Conservation (phyloP, 2,797 vertebrate genomes). For the Oreochromis grahami region DNA sequence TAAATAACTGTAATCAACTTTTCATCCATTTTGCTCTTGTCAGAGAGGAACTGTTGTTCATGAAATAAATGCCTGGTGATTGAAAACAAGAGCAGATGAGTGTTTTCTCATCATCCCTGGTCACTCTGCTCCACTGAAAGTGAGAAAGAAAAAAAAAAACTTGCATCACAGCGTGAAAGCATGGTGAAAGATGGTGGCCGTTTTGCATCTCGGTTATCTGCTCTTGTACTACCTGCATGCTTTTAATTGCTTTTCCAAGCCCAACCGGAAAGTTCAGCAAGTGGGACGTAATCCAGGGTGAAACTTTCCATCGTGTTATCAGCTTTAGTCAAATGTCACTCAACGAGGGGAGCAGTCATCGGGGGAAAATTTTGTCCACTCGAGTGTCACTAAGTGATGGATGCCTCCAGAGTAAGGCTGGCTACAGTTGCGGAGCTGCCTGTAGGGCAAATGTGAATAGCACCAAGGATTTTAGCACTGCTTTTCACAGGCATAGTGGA, state of each 20-base stretch:
- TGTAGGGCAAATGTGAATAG: constrained; percentile 57
- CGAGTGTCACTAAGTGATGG: constrained; percentile 62
- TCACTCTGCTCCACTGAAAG: background rate
- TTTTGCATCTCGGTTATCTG: background rate
- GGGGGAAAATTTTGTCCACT: constrained; percentile 58
- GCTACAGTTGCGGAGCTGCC: constrained; percentile 28
- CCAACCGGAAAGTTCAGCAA: background rate
- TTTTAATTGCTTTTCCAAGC: background rate
- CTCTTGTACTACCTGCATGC: background rate
- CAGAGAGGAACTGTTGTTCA: constrained; percentile 6
- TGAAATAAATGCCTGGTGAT: background rate
- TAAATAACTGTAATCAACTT: constrained; percentile 31
- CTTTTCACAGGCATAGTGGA: constrained; percentile 50
- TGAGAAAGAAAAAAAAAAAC: background rate
- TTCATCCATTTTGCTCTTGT: constrained; percentile 18
- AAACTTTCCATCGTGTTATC: constrained; percentile 22
- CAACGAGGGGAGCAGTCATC: constrained; percentile 32
- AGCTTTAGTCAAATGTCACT: constrained; percentile 37
- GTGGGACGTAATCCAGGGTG: background rate
- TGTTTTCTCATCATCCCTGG: background rate
- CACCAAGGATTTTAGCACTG: constrained; percentile 50
- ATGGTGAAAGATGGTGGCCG: background rate
- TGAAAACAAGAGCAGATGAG: background rate
- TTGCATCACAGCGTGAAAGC: background rate
- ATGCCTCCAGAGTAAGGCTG: constrained; percentile 32